Percentiles rank a stretch among this genome's conserved stretches.
Conservation (phyloP, 2,888 invertebrate genomes). For the Ctena decussata region DNA sequence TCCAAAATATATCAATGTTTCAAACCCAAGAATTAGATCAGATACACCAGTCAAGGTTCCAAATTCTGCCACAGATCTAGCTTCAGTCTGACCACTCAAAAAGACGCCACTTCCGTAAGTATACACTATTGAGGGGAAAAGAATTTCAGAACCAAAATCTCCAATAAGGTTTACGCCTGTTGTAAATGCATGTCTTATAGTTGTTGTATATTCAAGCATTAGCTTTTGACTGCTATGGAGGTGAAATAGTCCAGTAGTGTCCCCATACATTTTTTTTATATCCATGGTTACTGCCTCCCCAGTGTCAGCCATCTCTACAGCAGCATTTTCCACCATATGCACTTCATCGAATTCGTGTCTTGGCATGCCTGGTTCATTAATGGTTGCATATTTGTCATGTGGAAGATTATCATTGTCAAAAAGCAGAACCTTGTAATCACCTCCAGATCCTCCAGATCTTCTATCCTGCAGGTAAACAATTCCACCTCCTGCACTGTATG, state of each 20-base stretch:
- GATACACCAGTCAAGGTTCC: constrained; percentile 74
- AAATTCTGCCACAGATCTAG: constrained; percentile 66
- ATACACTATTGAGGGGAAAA: constrained; percentile 71
- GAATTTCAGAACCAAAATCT: constrained; percentile 68
- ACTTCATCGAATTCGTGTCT: constrained; percentile 74
- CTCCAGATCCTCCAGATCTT: constrained; percentile 52
- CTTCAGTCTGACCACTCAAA: constrained; percentile 55
- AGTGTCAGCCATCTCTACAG: constrained; percentile 68
- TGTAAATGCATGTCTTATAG: constrained; percentile 69
- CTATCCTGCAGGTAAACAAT: constrained; percentile 77
- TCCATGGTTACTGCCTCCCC: constrained; percentile 54
- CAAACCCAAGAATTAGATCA: constrained; percentile 70
- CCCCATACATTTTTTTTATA: constrained; percentile 66
- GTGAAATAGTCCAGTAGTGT: constrained; percentile 74
- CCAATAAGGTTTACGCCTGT: constrained; percentile 74
- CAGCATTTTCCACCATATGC: constrained; percentile 70
- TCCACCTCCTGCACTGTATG: constrained; percentile 71
- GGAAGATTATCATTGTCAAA: constrained; percentile 67
- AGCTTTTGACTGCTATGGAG: constrained; percentile 68
- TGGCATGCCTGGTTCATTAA: constrained; percentile 64
- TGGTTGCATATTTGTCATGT: constrained; percentile 70
- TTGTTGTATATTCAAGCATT: constrained; percentile 68
- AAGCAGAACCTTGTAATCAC: constrained; percentile 65
- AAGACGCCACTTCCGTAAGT: constrained; percentile 74
- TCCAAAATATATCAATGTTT: constrained; percentile 68